Evolutionary conservation across 92 coral and sea anemone genomes (phyloP).

Genomic region (Pocillopora grandis): DNA sequence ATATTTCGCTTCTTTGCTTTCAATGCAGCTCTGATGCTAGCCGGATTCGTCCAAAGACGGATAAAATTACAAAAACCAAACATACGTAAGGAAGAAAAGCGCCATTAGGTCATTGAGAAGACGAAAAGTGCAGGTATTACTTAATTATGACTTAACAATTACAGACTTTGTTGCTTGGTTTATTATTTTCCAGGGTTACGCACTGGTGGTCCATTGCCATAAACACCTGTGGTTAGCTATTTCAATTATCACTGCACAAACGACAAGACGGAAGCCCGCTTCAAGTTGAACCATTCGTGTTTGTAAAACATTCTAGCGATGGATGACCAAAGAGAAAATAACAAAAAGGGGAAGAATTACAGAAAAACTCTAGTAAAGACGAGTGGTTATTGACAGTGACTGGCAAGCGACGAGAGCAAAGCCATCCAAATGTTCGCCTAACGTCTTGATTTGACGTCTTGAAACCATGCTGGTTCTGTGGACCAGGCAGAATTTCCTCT

Average conservation of each 20-base stretch:
- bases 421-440: slow-evolving; percentile 7
- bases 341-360: neutral
- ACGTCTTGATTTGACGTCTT: neutral
- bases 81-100: slow-evolving; percentile 54
- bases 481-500: neutral
- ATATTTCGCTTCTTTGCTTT: slow-evolving; percentile 2
- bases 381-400: neutral
- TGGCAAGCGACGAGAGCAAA: neutral
- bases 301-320: neutral
- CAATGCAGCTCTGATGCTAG: too few species aligned
- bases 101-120: slow-evolving; percentile 83
- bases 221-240: slow-evolving; percentile 64
- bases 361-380: neutral
- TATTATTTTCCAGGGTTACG: slow-evolving; percentile 66
- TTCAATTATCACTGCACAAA: slow-evolving; percentile 19
- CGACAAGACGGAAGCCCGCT: neutral
- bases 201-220: slow-evolving; percentile 59
- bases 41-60: neutral
- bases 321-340: neutral
- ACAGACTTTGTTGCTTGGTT: slow-evolving; percentile 61
- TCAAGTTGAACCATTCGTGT: neutral
- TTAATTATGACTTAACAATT: slow-evolving; percentile 94
- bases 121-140: slow-evolving; percentile 77
- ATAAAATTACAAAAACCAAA: slow-evolving; percentile 27
- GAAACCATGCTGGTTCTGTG: neutral